These are phyloP conservation scores for Enhydra lutris DNA, from an alignment of 2,113 vertebrate species.

Conservation along the genomic window DNA sequence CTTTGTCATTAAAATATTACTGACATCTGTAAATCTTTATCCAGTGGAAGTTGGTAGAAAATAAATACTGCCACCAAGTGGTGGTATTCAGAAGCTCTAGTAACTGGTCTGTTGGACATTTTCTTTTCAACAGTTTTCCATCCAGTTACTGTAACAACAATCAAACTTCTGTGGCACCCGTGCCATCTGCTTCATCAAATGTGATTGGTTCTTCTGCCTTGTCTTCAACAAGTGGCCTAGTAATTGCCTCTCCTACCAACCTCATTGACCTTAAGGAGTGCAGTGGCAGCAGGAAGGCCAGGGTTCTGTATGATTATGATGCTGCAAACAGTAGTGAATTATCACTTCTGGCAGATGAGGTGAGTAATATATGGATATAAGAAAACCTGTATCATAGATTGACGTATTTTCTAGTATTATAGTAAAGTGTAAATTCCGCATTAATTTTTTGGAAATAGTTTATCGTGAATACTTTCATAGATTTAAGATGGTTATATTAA, in stretches of 20 bases:
- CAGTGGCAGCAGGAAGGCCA: conserved; percentile 92
- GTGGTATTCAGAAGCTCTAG: background rate
- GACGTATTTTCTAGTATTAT: background rate
- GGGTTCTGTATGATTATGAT: conserved; percentile 98
- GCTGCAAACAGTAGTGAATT: conserved; percentile 96
- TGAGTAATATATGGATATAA: conserved; percentile 71
- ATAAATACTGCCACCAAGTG: conserved; percentile 69
- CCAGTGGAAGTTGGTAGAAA: background rate
- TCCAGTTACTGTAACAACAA: conserved; percentile 96
- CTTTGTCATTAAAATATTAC: background rate
- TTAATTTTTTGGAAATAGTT: conserved; percentile 7
- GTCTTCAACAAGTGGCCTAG: conserved; percentile 84
- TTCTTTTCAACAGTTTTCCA: conserved; percentile 90
- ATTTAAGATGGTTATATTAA: conserved; percentile 35
- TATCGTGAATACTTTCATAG: background rate
- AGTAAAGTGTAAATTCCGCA: background rate
- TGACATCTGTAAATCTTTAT: background rate
- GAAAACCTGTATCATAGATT: background rate
- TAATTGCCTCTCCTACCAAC: conserved; percentile 80
- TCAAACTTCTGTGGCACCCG: conserved; percentile 86
- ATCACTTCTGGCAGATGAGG: conserved; percentile 97
- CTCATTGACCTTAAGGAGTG: conserved; percentile 90
- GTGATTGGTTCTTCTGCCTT: conserved; percentile 86
- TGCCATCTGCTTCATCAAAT: conserved; percentile 87
- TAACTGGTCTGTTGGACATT: background rate